These are phyloP conservation scores for Diaperis boleti DNA, from an alignment of 2,888 invertebrate genomes.

Conservation along the genomic window DNA sequence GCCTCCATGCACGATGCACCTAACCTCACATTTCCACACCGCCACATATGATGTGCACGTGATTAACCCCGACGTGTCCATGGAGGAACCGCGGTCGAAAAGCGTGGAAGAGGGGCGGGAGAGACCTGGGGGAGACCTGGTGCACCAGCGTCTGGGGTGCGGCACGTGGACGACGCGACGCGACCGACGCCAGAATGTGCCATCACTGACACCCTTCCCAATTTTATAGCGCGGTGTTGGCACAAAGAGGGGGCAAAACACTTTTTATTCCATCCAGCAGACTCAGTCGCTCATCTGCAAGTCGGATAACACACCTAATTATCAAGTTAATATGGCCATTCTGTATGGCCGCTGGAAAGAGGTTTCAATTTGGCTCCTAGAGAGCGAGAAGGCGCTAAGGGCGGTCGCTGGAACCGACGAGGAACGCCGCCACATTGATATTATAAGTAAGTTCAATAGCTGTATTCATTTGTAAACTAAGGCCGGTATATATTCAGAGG, in stretches of 20 bases:
- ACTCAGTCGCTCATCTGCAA: conserved; percentile 85
- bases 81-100: not conserved
- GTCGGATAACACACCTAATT: conserved; percentile 91
- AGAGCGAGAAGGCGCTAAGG: conserved; percentile 64
- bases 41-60: conserved; percentile 32
- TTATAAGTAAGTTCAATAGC: conserved; percentile 80
- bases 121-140: conserved; percentile 49
- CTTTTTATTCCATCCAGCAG: conserved; percentile 80
- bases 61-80: not conserved
- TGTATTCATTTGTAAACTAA: conserved; percentile 79
- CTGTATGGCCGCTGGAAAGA: conserved; percentile 73
- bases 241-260: conserved; percentile 73
- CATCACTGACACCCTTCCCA: conserved; percentile 67
- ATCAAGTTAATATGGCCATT: conserved; percentile 91
- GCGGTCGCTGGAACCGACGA: conserved; percentile 57
- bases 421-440: conserved; percentile 72
- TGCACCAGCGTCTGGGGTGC: conserved; percentile 48
- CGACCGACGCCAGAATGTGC: conserved; percentile 66
- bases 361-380: conserved; percentile 66
- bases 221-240: conserved; percentile 66
- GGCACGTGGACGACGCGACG: conserved; percentile 57
- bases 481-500: conserved; percentile 66
- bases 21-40: conserved; percentile 48
- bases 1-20: conserved; percentile 36
- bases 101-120: not conserved